Evolutionary conservation across 1,140 invertebrate genomes (phyloP).

Genomic region (Drosophila carrolli): DNA sequence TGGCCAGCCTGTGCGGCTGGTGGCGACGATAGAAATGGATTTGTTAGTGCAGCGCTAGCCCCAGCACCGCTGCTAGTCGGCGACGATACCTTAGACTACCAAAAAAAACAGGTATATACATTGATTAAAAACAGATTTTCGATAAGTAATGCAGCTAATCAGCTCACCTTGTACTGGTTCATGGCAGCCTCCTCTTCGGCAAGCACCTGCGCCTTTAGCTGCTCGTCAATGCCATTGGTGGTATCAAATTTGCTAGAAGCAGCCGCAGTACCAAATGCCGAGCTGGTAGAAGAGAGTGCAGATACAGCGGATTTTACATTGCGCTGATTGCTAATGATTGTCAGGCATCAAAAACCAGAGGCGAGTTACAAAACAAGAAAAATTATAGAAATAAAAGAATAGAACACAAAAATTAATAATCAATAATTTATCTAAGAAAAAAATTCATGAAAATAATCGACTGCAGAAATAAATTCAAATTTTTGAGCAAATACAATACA

Average conservation of each 20-base stretch:
- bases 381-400: slow-evolving; percentile 21
- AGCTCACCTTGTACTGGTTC: slow-evolving; percentile 96
- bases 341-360: slow-evolving; percentile 16
- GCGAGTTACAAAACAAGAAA: slow-evolving; percentile 31
- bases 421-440: not conserved
- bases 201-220: slow-evolving; percentile 92
- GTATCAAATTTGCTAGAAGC: slow-evolving; percentile 90
- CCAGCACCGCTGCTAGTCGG: slow-evolving; percentile 86
- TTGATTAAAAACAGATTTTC: slow-evolving; percentile 27
- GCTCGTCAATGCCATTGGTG: slow-evolving; percentile 93
- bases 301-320: slow-evolving; percentile 95
- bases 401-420: slow-evolving; percentile 1
- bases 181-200: slow-evolving; percentile 98
- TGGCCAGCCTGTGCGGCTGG: slow-evolving; percentile 87
- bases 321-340: slow-evolving; percentile 88
- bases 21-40: slow-evolving; percentile 92
- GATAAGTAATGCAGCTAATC: not conserved
- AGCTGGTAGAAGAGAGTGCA: slow-evolving; percentile 94
- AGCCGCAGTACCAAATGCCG: slow-evolving; percentile 92
- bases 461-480: not conserved
- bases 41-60: slow-evolving; percentile 88
- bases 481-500: too few species aligned
- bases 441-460: not conserved
- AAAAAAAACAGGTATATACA: slow-evolving; percentile 36
- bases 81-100: slow-evolving; percentile 92